These are phyloP conservation scores for Ridgeia piscesae DNA, from an alignment of 1,140 invertebrate genomes.

Conservation along the genomic window DNA sequence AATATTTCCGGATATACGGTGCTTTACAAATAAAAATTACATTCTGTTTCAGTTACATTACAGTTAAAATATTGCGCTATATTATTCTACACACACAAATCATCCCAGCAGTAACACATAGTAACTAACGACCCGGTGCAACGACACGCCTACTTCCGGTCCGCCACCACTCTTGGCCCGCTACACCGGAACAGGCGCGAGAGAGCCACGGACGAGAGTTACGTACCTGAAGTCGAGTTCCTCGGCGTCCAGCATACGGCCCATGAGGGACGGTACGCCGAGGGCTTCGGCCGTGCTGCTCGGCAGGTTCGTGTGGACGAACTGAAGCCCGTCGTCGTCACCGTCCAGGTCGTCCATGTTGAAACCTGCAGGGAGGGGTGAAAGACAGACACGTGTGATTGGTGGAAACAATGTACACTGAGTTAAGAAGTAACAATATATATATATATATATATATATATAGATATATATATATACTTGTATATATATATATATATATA, in stretches of 20 bases:
- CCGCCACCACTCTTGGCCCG: no score
- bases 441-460: background rate
- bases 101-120: no score
- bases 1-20: no score
- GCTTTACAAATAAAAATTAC: no score
- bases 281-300: conserved; percentile 37
- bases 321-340: conserved; percentile 30
- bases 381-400: background rate
- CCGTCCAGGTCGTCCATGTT: conserved; percentile 20
- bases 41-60: no score
- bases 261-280: conserved; percentile 39
- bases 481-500: background rate
- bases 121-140: no score
- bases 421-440: background rate
- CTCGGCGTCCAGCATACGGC: conserved; percentile 33
- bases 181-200: no score
- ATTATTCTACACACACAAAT: no score
- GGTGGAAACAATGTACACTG: background rate
- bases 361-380: background rate
- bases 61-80: no score
- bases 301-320: conserved; percentile 40
- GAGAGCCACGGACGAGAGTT: no score
- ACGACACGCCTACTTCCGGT: no score
- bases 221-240: conserved; percentile 27
- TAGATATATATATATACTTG: background rate